Percentiles rank a stretch among this genome's conserved stretches.
Conservation (phyloP, 2,888 invertebrate genomes). For the Lepidonotus clava region DNA sequence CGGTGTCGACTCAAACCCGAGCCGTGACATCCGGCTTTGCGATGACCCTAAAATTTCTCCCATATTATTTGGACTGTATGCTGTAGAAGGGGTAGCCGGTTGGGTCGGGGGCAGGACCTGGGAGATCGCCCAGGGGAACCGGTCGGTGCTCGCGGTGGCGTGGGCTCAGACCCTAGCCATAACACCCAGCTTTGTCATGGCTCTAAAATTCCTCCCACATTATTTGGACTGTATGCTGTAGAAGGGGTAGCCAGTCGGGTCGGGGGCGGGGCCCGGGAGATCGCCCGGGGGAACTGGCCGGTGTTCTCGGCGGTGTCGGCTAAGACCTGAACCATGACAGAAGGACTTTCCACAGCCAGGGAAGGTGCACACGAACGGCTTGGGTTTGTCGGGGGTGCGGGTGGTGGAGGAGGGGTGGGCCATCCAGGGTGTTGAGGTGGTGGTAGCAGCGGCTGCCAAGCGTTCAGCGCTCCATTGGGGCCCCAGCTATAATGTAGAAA, state of each 20-base stretch:
- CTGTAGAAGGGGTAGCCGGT: too few species aligned
- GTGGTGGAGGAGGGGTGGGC: not conserved
- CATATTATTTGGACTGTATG: too few species aligned
- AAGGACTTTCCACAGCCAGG: slow-evolving; percentile 7
- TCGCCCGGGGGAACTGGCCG: not conserved
- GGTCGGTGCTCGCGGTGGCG: not conserved
- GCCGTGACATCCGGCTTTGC: slow-evolving; percentile 8
- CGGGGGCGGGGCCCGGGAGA: not conserved
- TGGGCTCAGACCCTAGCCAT: slow-evolving; percentile 20
- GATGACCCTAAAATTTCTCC: too few species aligned
- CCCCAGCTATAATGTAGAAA: not conserved
- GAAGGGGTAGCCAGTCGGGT: too few species aligned
- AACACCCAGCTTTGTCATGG: not conserved
- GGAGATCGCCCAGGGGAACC: not conserved
- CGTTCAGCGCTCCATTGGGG: not conserved
- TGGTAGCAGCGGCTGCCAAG: not conserved
- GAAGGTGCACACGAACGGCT: slow-evolving; percentile 15
- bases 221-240: too few species aligned
- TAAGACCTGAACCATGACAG: slow-evolving; percentile 21
- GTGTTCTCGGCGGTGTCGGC: slow-evolving; percentile 18
- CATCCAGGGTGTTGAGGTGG: not conserved
- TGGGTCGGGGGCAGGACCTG: not conserved
- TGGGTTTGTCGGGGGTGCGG: not conserved
- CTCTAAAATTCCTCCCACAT: too few species aligned
- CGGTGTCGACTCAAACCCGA: slow-evolving; percentile 18